Percentiles rank a stretch among this genome's conserved stretches.
These are phyloP conservation scores for Pegoplata infirma DNA, from an alignment of 2,888 invertebrate genomes.

Conservation along the genomic window DNA sequence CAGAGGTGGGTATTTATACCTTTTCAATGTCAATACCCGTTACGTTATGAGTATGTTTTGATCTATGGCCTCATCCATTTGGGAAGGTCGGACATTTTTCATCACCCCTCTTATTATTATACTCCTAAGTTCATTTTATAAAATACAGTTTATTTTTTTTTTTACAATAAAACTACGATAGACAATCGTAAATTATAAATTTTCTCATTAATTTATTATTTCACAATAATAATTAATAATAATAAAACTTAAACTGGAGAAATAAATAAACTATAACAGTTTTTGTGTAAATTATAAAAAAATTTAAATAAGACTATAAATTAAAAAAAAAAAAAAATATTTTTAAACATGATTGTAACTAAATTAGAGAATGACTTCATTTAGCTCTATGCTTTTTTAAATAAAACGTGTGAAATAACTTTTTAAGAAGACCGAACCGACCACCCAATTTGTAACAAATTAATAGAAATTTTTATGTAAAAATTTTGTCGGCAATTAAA, in stretches of 20 bases:
- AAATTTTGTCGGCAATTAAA: constrained; percentile 7
- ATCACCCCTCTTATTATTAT: too few relatives aligned
- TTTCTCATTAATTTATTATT: constrained; percentile 60
- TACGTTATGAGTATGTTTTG: too few relatives aligned
- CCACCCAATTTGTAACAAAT: constrained; percentile 34
- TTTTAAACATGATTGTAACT: too few relatives aligned
- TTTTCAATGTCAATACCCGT: too few relatives aligned
- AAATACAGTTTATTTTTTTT: neutral
- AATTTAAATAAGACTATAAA: constrained; percentile 44
- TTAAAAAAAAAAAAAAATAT: too few relatives aligned
- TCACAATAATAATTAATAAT: constrained; percentile 49
- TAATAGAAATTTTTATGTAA: neutral
- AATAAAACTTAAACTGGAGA: constrained; percentile 31
- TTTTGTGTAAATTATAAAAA: constrained; percentile 17
- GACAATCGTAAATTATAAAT: constrained; percentile 54
- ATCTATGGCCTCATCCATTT: too few relatives aligned
- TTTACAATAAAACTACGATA: neutral
- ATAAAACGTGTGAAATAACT: constrained; percentile 41
- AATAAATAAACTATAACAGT: neutral
- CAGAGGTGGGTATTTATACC: too few relatives aligned
- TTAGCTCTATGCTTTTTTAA: neutral
- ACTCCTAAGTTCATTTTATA: too few relatives aligned
- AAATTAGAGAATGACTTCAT: constrained; percentile 36
- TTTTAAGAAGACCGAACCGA: too few relatives aligned
- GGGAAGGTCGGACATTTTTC: too few relatives aligned